Percentiles rank a stretch among this genome's conserved stretches.
Evolutionary conservation across 1,140 invertebrate species (phyloP).

Genomic region (Zaprionus capensis): DNA sequence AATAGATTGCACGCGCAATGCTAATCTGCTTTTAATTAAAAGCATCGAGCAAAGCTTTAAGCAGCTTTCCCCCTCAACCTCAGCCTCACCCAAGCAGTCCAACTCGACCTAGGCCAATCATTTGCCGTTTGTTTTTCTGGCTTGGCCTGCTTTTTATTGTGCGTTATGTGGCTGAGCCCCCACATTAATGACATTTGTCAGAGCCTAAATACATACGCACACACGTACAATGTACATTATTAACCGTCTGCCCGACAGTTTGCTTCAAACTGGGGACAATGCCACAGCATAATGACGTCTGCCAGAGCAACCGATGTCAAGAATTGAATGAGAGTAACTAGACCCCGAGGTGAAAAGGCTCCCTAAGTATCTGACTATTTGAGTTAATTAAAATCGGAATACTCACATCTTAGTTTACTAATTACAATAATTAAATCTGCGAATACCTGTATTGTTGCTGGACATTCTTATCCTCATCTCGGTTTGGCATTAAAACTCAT

Average conservation of each 20-base stretch:
- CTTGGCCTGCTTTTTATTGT: slow-evolving; percentile 34
- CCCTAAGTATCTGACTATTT: background rate
- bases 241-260: slow-evolving; percentile 4
- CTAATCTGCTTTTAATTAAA: slow-evolving; percentile 82
- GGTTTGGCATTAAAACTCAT: background rate
- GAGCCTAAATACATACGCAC: slow-evolving; percentile 41
- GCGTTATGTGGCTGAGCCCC: slow-evolving; percentile 9
- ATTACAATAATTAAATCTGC: background rate
- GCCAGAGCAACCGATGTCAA: background rate
- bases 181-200: slow-evolving; percentile 41
- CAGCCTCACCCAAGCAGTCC: background rate
- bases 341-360: background rate
- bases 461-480: background rate
- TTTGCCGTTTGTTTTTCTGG: slow-evolving; percentile 39
- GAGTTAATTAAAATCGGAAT: background rate
- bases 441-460: background rate
- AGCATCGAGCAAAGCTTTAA: slow-evolving; percentile 62
- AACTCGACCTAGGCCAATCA: slow-evolving; percentile 19
- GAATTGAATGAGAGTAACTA: no score
- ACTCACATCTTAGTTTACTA: background rate
- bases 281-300: background rate
- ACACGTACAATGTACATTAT: slow-evolving; percentile 23
- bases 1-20: slow-evolving; percentile 72
- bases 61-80: slow-evolving; percentile 55
- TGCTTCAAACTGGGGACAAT: background rate